These are phyloP conservation scores for Dysmachus trigonus DNA, from an alignment of 2,888 invertebrate genomes.

Conservation along the genomic window DNA sequence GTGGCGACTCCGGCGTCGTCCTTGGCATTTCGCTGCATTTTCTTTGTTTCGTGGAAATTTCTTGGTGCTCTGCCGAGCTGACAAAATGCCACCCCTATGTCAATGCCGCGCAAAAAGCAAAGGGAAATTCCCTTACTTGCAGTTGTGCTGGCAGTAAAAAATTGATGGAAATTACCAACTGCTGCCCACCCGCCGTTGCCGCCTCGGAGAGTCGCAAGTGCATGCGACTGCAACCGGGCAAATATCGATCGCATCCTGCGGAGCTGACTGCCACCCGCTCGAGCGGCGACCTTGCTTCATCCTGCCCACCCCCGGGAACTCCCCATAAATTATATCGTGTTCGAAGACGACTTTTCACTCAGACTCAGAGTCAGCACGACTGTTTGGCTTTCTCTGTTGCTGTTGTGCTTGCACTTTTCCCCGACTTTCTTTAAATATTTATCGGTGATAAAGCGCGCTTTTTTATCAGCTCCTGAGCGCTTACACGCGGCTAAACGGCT, in stretches of 20 bases:
- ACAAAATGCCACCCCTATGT: constrained; percentile 19
- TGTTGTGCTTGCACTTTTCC: constrained; percentile 4
- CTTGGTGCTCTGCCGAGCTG: neutral
- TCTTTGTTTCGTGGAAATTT: constrained; percentile 31
- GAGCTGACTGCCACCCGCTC: neutral
- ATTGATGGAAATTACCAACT: constrained; percentile 41
- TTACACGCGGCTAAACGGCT: constrained; percentile 29
- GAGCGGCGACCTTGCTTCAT: constrained; percentile 14
- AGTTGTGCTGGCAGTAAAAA: neutral
- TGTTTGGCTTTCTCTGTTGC: constrained; percentile 17
- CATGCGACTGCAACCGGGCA: neutral
- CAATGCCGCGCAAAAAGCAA: neutral
- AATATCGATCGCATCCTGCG: constrained; percentile 16
- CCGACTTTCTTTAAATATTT: constrained; percentile 33
- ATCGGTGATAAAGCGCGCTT: constrained; percentile 36
- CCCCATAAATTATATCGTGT: constrained; percentile 6
- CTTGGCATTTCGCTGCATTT: constrained; percentile 28
- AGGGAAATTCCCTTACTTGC: neutral
- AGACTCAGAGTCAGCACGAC: neutral
- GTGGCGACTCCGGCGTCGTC: neutral
- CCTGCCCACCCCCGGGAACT: neutral
- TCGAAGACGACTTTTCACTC: neutral
- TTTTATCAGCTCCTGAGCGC: constrained; percentile 31
- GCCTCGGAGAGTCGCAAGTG: neutral
- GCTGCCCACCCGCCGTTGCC: neutral